phyloP scores from a whole-genome alignment of 2,113 vertebrate species.

The Nibea albiflora region DNA sequence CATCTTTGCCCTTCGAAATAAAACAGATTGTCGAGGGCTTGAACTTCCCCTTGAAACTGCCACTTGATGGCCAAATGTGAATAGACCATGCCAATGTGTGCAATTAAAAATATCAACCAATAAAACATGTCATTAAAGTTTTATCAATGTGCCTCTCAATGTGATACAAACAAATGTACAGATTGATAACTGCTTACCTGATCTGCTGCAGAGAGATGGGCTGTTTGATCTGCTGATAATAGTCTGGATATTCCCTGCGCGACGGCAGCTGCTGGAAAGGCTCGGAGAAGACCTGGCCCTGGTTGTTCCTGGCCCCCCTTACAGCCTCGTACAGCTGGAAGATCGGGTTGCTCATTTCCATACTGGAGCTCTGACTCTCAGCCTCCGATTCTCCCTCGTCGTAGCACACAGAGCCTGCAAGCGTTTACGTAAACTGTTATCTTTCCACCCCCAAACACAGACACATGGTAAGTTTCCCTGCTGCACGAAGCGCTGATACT shows the following conservation, averaged over 20 bases:
- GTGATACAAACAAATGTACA: neutral
- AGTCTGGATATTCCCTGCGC: constrained; percentile 97
- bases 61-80: neutral
- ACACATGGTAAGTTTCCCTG: neutral
- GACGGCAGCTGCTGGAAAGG: constrained; percentile 97
- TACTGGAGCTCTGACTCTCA: constrained; percentile 94
- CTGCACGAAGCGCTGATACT: constrained; percentile 19
- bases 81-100: neutral
- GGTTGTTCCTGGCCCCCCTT: constrained; percentile 92
- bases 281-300: constrained; percentile 95
- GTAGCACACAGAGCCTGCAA: constrained; percentile 86
- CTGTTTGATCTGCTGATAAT: constrained; percentile 98
- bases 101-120: neutral
- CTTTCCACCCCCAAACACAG: neutral
- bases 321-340: constrained; percentile 96
- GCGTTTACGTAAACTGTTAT: neutral
- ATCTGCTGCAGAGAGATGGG: constrained; percentile 95
- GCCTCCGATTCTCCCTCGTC: constrained; percentile 95
- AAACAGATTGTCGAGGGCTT: neutral
- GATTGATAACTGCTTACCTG: constrained; percentile 81
- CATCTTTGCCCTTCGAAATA: constrained; percentile 89
- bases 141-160: neutral
- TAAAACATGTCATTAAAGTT: neutral
- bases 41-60: neutral
- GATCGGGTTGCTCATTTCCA: constrained; percentile 94